Base-by-base conservation (phyloP, 2,888 invertebrate genomes). In the Macrosoma leucophasiata region DNA sequence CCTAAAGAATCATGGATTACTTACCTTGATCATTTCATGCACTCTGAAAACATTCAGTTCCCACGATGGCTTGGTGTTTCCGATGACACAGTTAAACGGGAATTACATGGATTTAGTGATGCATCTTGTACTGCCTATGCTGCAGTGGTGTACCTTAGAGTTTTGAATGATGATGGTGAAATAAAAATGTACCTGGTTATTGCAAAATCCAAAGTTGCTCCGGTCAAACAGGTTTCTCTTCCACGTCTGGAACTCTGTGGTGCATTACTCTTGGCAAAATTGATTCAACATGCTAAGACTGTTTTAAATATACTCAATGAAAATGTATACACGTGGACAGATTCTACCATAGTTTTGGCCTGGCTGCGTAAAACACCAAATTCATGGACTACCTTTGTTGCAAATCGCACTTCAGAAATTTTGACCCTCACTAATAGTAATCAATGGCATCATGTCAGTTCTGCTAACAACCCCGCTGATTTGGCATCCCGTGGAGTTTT, bases 391-490 rank as follows among this genome's bases (percentile, higher is more conserved):
- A 48, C 50, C 22, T 48, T 46, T 33, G 39, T 49, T 21, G 41
- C 37, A 27, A 46, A 54, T 25, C 23, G 48, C 3, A 25, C 29
- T 11, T 36, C 43, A 2, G 36, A 41, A 21, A 36, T 45, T 27
- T 17, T 33, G 13, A 21, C 29, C n/a, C 4, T 20, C 6, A 15
- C 19, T 6, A 28, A 34, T 24, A 27, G 11, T 10, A 17, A 7
- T n/a, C 31, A 37, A 24, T 41, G 39, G 35, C 3, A 17, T 27
- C 30, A 53, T 27, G 41, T 56, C 5, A 10, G 18, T 6, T 41
- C 47, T 1, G 2, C n/a, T 1, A 22, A 50, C 4, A 57, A 57
- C 29, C 54, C 52, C 2, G 54, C 55, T 2, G 57, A 60, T 36
- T 29, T 29, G 13, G 36, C 33, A 7, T 36, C 41, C 6, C 17